These are phyloP conservation scores for Rissa tridactyla DNA, from an alignment of 2,113 vertebrate species.

Conservation along the genomic window DNA sequence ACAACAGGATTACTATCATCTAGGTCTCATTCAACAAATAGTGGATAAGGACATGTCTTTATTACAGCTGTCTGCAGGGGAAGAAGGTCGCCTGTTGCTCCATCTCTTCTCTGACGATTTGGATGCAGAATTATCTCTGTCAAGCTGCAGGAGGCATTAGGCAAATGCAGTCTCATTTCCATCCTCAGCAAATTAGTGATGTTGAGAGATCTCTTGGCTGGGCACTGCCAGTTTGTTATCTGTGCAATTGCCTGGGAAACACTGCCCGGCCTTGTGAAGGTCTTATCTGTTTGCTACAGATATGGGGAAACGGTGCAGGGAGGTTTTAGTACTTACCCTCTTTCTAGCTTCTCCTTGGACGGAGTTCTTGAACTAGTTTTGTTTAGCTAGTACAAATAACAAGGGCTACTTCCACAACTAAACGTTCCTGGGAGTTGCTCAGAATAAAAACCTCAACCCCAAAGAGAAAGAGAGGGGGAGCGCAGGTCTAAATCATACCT, in stretches of 20 bases:
- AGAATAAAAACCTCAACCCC: not conserved
- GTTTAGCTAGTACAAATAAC: not conserved
- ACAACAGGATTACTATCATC: slow-evolving; percentile 61
- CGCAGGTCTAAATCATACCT: not conserved
- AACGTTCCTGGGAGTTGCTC: not conserved
- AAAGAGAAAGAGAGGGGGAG: not conserved
- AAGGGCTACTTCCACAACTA: not conserved
- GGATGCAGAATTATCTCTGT: slow-evolving; percentile 40
- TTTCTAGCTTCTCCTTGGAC: not conserved
- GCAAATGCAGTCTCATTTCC: slow-evolving; percentile 44
- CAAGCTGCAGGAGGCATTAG: slow-evolving; percentile 51
- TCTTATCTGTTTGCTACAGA: not conserved
- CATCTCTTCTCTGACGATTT: slow-evolving; percentile 14
- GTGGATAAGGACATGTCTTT: slow-evolving; percentile 58
- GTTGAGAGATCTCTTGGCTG: slow-evolving; percentile 19
- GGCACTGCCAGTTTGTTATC: slow-evolving; percentile 12
- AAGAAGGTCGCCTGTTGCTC: slow-evolving; percentile 34
- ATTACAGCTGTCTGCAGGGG: slow-evolving; percentile 57
- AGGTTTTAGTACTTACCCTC: not conserved
- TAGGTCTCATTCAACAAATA: slow-evolving; percentile 55
- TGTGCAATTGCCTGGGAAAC: slow-evolving; percentile 19
- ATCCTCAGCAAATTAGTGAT: slow-evolving; percentile 50
- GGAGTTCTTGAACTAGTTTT: not conserved
- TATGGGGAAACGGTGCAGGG: not conserved
- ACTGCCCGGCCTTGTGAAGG: not conserved